phyloP scores from a whole-genome alignment of 1,140 invertebrate genomes.

The Pachyrhynchus sulphureomaculatus region DNA sequence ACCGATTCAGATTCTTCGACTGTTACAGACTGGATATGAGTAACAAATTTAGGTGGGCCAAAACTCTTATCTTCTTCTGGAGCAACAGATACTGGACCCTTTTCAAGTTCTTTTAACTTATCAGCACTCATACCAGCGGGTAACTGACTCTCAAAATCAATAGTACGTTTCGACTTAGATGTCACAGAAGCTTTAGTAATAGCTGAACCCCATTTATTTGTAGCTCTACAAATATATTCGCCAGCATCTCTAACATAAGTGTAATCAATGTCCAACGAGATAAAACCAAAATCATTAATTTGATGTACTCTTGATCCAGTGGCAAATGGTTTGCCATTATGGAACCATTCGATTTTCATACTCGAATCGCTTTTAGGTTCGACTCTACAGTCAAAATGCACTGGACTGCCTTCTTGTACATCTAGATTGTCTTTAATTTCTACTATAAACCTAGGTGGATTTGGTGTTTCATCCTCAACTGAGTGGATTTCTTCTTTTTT shows the following conservation, averaged over 20 bases:
- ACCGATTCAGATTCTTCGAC: constrained; percentile 88
- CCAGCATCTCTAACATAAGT: constrained; percentile 82
- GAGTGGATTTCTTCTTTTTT: constrained; percentile 78
- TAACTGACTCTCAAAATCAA: constrained; percentile 89
- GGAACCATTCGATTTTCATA: constrained; percentile 93
- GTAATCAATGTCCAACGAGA: constrained; percentile 85
- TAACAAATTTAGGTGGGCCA: constrained; percentile 79
- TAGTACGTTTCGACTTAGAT: constrained; percentile 82
- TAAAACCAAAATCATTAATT: constrained; percentile 91
- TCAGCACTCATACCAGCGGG: constrained; percentile 91
- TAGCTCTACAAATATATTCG: constrained; percentile 82
- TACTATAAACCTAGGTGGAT: constrained; percentile 82
- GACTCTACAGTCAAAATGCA: constrained; percentile 89
- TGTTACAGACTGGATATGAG: constrained; percentile 77
- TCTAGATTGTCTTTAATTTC: constrained; percentile 83
- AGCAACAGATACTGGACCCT: constrained; percentile 70
- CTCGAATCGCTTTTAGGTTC: constrained; percentile 83
- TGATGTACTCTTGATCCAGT: constrained; percentile 88
- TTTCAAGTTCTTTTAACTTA: constrained; percentile 90
- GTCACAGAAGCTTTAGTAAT: constrained; percentile 82
- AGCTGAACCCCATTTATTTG: constrained; percentile 81
- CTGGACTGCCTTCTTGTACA: constrained; percentile 80
- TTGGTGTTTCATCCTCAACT: constrained; percentile 79
- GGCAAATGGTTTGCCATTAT: constrained; percentile 84
- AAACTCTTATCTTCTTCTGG: constrained; percentile 68